Evolutionary conservation across 2,113 vertebrate species (phyloP).

Genomic region (Carlito syrichta): DNA sequence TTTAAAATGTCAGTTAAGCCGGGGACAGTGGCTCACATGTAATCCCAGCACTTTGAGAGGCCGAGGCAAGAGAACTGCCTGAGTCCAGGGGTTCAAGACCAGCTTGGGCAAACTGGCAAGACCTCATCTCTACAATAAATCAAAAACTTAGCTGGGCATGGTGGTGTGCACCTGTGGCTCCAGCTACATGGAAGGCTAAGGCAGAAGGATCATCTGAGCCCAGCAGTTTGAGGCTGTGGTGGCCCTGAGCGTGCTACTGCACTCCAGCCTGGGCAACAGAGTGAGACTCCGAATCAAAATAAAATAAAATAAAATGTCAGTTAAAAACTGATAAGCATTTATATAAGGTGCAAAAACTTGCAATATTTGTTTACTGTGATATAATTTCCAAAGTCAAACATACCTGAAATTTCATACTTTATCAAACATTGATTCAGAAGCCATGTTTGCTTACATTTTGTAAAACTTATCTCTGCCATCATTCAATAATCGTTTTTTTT

Average conservation of each 20-base stretch:
- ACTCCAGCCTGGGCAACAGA: no score
- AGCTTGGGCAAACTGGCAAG: no score
- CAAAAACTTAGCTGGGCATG: no score
- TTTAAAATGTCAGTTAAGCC: slow-evolving; percentile 44
- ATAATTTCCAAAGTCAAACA: slow-evolving; percentile 41
- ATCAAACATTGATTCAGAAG: slow-evolving; percentile 40
- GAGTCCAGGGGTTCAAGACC: no score
- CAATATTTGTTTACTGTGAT: neutral
- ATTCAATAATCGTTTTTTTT: slow-evolving; percentile 47
- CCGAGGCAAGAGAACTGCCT: no score
- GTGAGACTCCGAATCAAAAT: neutral
- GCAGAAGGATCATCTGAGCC: neutral
- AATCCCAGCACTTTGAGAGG: no score
- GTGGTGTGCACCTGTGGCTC: no score
- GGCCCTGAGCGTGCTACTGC: no score
- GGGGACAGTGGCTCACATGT: no score
- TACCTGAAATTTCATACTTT: slow-evolving; percentile 5
- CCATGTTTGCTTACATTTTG: slow-evolving; percentile 41
- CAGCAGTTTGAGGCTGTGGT: no score
- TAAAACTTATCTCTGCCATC: slow-evolving; percentile 27
- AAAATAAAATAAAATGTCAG: neutral
- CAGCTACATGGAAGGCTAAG: no score
- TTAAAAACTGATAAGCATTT: neutral
- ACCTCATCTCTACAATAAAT: no score
- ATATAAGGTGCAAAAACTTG: neutral